Percentiles rank a stretch among this genome's conserved stretches.
These are phyloP conservation scores for Plecotus auritus DNA, from an alignment of 2,113 vertebrate species.

Conservation along the genomic window DNA sequence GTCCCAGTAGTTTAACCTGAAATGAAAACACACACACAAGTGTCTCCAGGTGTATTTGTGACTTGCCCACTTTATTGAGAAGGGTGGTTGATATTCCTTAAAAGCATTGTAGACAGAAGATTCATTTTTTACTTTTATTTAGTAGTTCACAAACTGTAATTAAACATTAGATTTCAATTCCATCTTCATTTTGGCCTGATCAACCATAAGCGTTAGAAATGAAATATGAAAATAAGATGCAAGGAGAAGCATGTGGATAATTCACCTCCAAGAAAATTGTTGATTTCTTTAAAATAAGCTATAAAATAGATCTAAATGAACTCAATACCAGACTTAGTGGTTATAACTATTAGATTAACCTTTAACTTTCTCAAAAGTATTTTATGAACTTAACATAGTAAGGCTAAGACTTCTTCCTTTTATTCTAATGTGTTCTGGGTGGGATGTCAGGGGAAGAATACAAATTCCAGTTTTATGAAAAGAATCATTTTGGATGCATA, in stretches of 20 bases:
- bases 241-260: neutral
- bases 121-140: neutral
- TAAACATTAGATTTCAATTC: neutral
- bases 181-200: neutral
- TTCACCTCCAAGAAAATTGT: neutral
- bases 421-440: neutral
- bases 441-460: neutral
- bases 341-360: neutral
- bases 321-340: neutral
- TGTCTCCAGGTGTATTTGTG: neutral
- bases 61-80: neutral
- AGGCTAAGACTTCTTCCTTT: neutral
- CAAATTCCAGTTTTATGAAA: neutral
- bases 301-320: neutral
- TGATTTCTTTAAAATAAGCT: neutral
- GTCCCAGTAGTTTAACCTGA: conserved; percentile 89
- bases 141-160: neutral
- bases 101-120: neutral
- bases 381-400: neutral
- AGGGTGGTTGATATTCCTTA: neutral
- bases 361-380: neutral
- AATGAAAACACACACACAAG: conserved; percentile 51
- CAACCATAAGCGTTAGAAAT: neutral
- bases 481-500: neutral
- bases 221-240: neutral